These are phyloP conservation scores for Ceratosolen fusciceps DNA, from an alignment of 1,140 invertebrate species.

Conservation along the genomic window DNA sequence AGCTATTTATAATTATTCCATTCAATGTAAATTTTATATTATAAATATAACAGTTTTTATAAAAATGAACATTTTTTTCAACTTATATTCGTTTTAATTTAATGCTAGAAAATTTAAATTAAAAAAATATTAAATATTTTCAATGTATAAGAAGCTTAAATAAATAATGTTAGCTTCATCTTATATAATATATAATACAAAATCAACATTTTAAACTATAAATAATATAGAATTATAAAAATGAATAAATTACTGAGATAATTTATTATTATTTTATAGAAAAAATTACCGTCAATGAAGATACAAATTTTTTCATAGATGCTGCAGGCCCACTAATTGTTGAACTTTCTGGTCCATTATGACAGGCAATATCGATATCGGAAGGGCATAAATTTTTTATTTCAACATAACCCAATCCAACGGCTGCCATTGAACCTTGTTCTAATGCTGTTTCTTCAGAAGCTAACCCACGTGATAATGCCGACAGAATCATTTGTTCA, in stretches of 20 bases:
- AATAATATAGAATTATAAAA: too few species aligned
- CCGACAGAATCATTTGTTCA: slow-evolving; percentile 86
- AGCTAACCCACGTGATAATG: slow-evolving; percentile 76
- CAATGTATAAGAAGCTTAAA: too few species aligned
- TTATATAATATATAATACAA: too few species aligned
- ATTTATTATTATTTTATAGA: too few species aligned
- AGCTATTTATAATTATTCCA: too few species aligned
- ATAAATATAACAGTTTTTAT: neutral
- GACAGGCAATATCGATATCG: slow-evolving; percentile 77
- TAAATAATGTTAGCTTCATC: too few species aligned
- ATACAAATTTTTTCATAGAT: slow-evolving; percentile 56
- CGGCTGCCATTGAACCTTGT: slow-evolving; percentile 72
- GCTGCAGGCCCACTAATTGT: slow-evolving; percentile 78
- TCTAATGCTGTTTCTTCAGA: slow-evolving; percentile 72
- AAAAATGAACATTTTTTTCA: too few species aligned
- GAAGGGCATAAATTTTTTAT: slow-evolving; percentile 66
- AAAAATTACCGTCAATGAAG: slow-evolving; percentile 62
- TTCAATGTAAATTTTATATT: slow-evolving; percentile 29
- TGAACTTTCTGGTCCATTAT: slow-evolving; percentile 78
- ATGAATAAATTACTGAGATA: too few species aligned
- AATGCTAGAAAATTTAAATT: neutral
- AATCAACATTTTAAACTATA: too few species aligned
- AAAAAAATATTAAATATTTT: neutral
- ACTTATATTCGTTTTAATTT: slow-evolving; percentile 57
- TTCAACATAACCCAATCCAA: slow-evolving; percentile 67